Conservation (phyloP, 2,888 invertebrate species). For the Nymphalis polychloros region DNA sequence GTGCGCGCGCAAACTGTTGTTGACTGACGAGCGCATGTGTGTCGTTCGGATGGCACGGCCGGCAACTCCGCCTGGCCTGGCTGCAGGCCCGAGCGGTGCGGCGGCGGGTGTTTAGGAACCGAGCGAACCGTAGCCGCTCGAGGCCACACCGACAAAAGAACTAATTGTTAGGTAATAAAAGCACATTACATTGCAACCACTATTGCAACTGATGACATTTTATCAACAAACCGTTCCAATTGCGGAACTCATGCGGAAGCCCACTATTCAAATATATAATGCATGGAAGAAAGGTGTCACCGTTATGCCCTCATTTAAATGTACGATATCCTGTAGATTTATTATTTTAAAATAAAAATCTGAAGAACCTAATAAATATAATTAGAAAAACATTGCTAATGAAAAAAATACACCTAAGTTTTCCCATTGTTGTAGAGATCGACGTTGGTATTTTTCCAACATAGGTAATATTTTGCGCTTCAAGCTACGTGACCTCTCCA, state of each 20-base stretch:
- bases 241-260: conserved; percentile 8
- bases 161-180: conserved; percentile 40
- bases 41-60: conserved; percentile 46
- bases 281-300: not conserved
- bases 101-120: conserved; percentile 25
- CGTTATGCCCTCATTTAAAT: not conserved
- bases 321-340: too few relatives aligned
- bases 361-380: too few relatives aligned
- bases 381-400: too few relatives aligned
- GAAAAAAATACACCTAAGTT: too few relatives aligned
- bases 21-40: conserved; percentile 71
- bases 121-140: conserved; percentile 42
- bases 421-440: too few relatives aligned
- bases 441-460: too few relatives aligned
- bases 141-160: conserved; percentile 39
- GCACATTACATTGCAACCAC: conserved; percentile 26
- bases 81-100: not conserved
- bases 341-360: too few relatives aligned
- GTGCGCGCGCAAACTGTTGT: conserved; percentile 76
- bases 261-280: conserved; percentile 17
- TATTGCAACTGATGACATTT: conserved; percentile 27
- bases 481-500: too few relatives aligned
- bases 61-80: conserved; percentile 40
- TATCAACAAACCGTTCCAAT: conserved; percentile 19
- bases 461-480: too few relatives aligned